These are phyloP conservation scores for Crax fasciolata DNA, from an alignment of 2,797 vertebrate genomes.

Conservation along the genomic window DNA sequence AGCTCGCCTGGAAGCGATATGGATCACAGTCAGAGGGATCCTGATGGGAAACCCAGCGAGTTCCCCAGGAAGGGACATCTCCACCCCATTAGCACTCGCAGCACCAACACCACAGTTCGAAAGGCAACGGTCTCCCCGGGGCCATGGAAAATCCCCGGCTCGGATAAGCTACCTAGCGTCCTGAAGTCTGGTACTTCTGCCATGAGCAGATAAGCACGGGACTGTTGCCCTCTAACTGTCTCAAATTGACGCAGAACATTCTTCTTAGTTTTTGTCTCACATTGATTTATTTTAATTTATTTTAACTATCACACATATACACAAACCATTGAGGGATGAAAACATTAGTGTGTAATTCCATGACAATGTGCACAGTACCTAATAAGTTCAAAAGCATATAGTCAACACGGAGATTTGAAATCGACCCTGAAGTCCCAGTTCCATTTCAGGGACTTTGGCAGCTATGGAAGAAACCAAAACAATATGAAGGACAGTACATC, in stretches of 20 bases:
- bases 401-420: constrained; percentile 77
- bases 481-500: constrained; percentile 81
- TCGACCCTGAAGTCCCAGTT: constrained; percentile 80
- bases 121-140: constrained; percentile 95
- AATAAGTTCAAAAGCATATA: constrained; percentile 74
- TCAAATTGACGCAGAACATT: constrained; percentile 80
- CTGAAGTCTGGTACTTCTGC: constrained; percentile 92
- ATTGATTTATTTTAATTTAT: constrained; percentile 98
- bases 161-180: constrained; percentile 92
- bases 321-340: constrained; percentile 92
- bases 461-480: constrained; percentile 89
- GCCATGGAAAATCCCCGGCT: constrained; percentile 97
- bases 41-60: constrained; percentile 83
- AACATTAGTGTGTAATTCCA: constrained; percentile 85
- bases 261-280: constrained; percentile 82
- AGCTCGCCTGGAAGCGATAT: constrained; percentile 78
- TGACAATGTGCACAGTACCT: constrained; percentile 84
- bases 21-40: constrained; percentile 83
- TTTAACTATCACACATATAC: constrained; percentile 87
- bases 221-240: constrained; percentile 79
- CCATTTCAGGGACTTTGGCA: constrained; percentile 84
- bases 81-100: constrained; percentile 80
- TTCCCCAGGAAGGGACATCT: constrained; percentile 84
- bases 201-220: constrained; percentile 91
- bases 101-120: constrained; percentile 82